Evolutionary conservation across 2,888 invertebrate genomes (phyloP).

Genomic region (Tanytarsus gracilentus): DNA sequence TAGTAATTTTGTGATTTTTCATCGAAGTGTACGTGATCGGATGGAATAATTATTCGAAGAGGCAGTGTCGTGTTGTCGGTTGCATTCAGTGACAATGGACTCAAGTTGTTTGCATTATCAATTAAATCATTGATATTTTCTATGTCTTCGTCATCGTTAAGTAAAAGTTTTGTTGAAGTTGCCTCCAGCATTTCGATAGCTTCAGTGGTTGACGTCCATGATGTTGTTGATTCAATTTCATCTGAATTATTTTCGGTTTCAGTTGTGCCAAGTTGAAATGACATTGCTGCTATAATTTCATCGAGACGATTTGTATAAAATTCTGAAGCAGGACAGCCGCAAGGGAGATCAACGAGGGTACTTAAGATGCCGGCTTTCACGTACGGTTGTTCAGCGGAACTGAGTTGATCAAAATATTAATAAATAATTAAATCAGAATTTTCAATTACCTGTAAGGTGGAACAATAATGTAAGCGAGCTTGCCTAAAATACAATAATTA

Average conservation of each 20-base stretch:
- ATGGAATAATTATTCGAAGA: background rate
- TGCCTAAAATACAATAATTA: background rate
- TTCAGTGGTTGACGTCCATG: background rate
- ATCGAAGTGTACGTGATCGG: slow-evolving; percentile 7
- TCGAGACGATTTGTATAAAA: background rate
- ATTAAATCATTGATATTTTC: slow-evolving; percentile 11
- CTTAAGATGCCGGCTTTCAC: slow-evolving; percentile 19
- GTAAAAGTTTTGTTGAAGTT: background rate
- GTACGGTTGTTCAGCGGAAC: slow-evolving; percentile 24
- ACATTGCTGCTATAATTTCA: background rate
- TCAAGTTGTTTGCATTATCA: background rate
- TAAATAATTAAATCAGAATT: background rate
- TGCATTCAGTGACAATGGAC: background rate
- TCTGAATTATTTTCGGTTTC: background rate
- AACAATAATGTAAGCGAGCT: slow-evolving; percentile 10
- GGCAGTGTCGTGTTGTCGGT: background rate
- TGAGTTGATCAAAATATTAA: background rate
- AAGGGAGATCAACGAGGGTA: slow-evolving; percentile 18
- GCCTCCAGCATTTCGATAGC: background rate
- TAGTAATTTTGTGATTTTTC: background rate
- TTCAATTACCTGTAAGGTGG: slow-evolving; percentile 5
- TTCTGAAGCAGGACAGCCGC: slow-evolving; percentile 6
- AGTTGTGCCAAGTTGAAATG: background rate
- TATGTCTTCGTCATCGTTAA: background rate
- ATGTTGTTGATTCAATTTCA: background rate